Conservation (phyloP, 2,888 invertebrate species). For the Agrotis ipsilon region DNA sequence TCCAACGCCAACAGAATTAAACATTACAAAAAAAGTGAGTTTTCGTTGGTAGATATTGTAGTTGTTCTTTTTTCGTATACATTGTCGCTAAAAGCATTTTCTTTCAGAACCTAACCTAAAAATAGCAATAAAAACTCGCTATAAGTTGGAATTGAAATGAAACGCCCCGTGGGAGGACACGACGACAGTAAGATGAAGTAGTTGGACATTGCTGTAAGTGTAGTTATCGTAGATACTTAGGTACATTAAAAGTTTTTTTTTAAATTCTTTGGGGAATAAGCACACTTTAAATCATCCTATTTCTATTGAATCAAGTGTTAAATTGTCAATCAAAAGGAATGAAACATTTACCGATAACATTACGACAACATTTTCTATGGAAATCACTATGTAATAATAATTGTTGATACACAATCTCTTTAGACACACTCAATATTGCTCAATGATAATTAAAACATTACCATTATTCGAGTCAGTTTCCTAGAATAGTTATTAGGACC, state of each 20-base stretch:
- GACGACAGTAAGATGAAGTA: background rate
- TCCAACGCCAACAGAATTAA: slow-evolving; percentile 36
- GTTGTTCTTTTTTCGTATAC: slow-evolving; percentile 21
- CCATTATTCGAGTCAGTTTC: background rate
- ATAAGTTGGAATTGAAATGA: slow-evolving; percentile 6
- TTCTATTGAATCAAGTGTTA: background rate
- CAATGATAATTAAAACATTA: no score
- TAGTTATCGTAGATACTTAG: background rate
- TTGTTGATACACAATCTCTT: background rate
- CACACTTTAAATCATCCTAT: background rate
- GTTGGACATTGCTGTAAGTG: background rate
- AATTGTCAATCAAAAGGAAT: background rate
- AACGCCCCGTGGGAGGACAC: background rate
- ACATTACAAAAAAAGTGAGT: slow-evolving; percentile 35
- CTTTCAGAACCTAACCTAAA: slow-evolving; percentile 2
- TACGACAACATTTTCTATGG: no score
- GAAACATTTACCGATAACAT: background rate
- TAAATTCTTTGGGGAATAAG: background rate
- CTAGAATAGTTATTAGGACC: background rate
- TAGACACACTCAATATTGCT: background rate
- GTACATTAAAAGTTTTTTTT: background rate
- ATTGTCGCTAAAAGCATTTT: slow-evolving; percentile 25
- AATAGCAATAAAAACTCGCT: slow-evolving; percentile 17
- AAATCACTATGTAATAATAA: background rate
- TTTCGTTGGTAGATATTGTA: slow-evolving; percentile 18